Evolutionary conservation across 2,888 invertebrate genomes (phyloP).

Genomic region (Boloria selene): DNA sequence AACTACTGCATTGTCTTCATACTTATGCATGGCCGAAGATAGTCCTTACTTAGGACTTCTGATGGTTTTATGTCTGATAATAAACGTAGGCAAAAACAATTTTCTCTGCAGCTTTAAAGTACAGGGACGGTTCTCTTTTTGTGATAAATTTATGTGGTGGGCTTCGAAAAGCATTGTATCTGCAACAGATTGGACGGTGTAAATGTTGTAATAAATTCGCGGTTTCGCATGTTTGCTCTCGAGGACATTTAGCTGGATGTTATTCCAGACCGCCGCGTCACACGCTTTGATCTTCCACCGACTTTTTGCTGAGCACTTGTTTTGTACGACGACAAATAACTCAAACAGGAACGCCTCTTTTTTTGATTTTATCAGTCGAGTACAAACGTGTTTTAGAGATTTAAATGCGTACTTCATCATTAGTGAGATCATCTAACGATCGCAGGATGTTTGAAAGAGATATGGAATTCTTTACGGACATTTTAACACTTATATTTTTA

Average conservation of each 20-base stretch:
- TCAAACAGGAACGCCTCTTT: constrained; percentile 69
- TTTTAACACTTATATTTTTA: constrained; percentile 31
- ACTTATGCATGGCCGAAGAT: constrained; percentile 53
- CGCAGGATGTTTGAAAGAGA: constrained; percentile 41
- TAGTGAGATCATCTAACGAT: constrained; percentile 68
- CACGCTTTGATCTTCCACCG: constrained; percentile 72
- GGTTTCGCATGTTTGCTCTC: constrained; percentile 49
- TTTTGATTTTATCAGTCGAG: constrained; percentile 72
- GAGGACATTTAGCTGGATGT: constrained; percentile 61
- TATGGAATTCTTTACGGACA: constrained; percentile 33
- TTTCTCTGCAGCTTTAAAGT: constrained; percentile 24
- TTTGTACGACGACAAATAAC: constrained; percentile 81
- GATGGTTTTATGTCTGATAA: constrained; percentile 29
- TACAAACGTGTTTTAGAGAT: constrained; percentile 63
- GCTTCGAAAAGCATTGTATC: constrained; percentile 42
- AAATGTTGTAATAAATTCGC: constrained; percentile 43
- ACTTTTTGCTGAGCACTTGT: constrained; percentile 76
- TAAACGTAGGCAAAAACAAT: constrained; percentile 32
- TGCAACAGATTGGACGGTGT: constrained; percentile 40
- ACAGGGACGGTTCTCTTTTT: constrained; percentile 28
- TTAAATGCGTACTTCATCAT: constrained; percentile 71
- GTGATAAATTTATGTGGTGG: constrained; percentile 29
- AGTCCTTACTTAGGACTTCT: constrained; percentile 40
- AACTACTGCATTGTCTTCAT: constrained; percentile 57
- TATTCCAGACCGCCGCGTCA: constrained; percentile 74